Evolutionary conservation across 2,888 invertebrate genomes (phyloP).

Genomic region (Teinopalpus imperialis): DNA sequence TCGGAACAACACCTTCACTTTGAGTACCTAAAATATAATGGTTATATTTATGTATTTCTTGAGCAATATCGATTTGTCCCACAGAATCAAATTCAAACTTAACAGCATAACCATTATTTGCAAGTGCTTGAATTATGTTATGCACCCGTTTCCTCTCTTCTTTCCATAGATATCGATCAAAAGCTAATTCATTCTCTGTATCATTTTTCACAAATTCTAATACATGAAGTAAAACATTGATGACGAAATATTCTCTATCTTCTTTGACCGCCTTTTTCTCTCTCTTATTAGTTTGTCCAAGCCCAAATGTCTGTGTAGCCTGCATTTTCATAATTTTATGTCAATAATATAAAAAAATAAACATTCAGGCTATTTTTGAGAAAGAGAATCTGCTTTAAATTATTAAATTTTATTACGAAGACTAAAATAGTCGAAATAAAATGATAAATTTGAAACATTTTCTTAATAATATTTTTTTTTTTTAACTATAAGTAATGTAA

Average conservation of each 20-base stretch:
- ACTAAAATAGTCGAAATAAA: too few relatives aligned
- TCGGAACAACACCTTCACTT: conserved; percentile 38
- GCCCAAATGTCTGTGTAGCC: conserved; percentile 38
- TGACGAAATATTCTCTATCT: conserved; percentile 34
- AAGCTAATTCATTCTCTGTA: conserved; percentile 41
- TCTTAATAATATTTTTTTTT: too few relatives aligned
- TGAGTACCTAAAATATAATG: conserved; percentile 43
- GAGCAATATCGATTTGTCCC: conserved; percentile 35
- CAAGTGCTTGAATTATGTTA: conserved; percentile 35
- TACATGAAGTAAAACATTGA: conserved; percentile 43
- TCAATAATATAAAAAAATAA: too few relatives aligned
- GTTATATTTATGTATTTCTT: conserved; percentile 42
- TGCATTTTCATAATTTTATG: too few relatives aligned
- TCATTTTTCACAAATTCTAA: conserved; percentile 56
- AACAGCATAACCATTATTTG: conserved; percentile 28
- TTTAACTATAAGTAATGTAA: too few relatives aligned
- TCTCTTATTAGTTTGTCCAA: conserved; percentile 34
- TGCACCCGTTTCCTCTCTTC: conserved; percentile 44
- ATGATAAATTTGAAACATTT: too few relatives aligned
- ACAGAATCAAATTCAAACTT: conserved; percentile 28
- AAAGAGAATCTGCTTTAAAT: too few relatives aligned
- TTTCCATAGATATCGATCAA: conserved; percentile 39
- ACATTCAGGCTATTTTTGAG: too few relatives aligned
- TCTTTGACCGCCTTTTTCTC: neutral
- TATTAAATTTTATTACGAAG: too few relatives aligned